Conservation (phyloP, 2,888 invertebrate species). For the Anticlea derivata region DNA sequence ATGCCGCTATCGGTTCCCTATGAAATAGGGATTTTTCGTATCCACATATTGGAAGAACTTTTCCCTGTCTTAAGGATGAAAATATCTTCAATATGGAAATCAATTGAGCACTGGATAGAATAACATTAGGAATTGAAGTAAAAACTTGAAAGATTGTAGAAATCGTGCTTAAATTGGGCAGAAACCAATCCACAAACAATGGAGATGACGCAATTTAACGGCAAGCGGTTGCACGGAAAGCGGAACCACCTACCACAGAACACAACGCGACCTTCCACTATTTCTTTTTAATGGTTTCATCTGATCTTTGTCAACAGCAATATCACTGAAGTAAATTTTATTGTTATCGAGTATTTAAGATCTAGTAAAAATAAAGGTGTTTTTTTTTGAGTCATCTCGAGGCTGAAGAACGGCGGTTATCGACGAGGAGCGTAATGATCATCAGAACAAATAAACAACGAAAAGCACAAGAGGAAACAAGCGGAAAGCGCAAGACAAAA, state of each 20-base stretch:
- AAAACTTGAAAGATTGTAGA: slow-evolving; percentile 19
- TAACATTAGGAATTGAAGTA: slow-evolving; percentile 12
- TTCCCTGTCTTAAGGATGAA: slow-evolving; percentile 11
- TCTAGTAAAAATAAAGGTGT: slow-evolving; percentile 1
- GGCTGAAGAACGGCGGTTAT: slow-evolving; percentile 18
- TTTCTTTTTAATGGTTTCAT: slow-evolving; percentile 16
- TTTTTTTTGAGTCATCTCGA: slow-evolving; percentile 1
- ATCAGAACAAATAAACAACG: slow-evolving; percentile 35
- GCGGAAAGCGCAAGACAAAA: slow-evolving; percentile 46
- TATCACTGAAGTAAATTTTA: not conserved
- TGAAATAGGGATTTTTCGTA: slow-evolving; percentile 23
- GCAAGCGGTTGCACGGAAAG: slow-evolving; percentile 35
- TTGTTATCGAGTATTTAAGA: not conserved
- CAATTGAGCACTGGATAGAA: slow-evolving; percentile 19
- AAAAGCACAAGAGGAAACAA: slow-evolving; percentile 44
- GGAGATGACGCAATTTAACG: slow-evolving; percentile 34
- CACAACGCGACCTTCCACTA: slow-evolving; percentile 31
- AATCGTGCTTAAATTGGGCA: slow-evolving; percentile 24
- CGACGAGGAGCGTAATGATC: slow-evolving; percentile 25
- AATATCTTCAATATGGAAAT: slow-evolving; percentile 25
- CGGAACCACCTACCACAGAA: slow-evolving; percentile 35
- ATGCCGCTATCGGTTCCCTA: slow-evolving; percentile 27
- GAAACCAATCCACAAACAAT: slow-evolving; percentile 31
- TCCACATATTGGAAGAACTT: slow-evolving; percentile 18
- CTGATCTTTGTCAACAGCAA: not conserved